These are phyloP conservation scores for Hypotaenidia philippensis DNA, from an alignment of 2,797 vertebrate species.

Conservation along the genomic window DNA sequence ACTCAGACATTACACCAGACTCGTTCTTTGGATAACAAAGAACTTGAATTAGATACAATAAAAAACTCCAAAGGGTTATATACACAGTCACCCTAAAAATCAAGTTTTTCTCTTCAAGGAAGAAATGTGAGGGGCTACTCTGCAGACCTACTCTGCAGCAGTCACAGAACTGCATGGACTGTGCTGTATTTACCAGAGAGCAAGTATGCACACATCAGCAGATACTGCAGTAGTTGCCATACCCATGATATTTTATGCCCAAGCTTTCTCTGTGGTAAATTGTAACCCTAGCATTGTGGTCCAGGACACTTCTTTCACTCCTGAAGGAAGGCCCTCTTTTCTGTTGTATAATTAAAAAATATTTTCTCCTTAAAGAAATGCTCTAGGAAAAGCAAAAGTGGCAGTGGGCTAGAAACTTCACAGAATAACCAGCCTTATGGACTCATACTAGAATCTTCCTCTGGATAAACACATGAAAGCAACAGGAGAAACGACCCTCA, in stretches of 20 bases:
- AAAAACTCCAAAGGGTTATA: not conserved
- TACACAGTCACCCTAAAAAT: not conserved
- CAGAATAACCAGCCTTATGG: not conserved
- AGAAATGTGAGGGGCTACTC: not conserved
- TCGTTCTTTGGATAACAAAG: not conserved
- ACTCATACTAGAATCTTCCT: not conserved
- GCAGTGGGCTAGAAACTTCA: not conserved
- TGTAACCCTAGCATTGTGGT: not conserved
- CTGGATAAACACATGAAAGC: not conserved
- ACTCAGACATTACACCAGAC: not conserved
- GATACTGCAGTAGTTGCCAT: not conserved
- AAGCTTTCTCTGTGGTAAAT: not conserved
- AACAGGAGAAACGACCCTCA: not conserved
- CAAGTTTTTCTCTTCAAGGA: not conserved
- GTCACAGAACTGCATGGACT: not conserved
- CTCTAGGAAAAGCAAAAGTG: not conserved
- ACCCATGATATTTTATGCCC: not conserved
- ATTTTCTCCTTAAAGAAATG: not conserved
- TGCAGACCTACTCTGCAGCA: not conserved
- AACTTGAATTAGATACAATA: not conserved
- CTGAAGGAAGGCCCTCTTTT: not conserved
- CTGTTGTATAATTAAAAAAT: not conserved
- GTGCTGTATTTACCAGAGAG: not conserved
- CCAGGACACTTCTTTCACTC: not conserved
- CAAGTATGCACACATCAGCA: not conserved